These are phyloP conservation scores for Nephotettix cincticeps DNA, from an alignment of 1,140 invertebrate species.

Conservation along the genomic window DNA sequence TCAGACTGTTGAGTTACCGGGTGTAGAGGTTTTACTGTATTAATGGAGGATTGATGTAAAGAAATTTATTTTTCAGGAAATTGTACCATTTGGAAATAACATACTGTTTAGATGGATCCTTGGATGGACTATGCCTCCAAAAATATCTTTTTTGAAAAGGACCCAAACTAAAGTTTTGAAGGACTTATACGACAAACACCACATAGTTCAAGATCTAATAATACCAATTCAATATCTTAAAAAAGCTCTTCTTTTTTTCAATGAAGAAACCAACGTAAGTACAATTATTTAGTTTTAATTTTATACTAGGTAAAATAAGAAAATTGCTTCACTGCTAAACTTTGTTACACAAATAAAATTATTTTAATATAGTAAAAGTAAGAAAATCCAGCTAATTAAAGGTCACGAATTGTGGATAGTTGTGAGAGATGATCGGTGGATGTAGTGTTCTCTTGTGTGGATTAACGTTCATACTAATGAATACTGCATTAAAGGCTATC, in stretches of 20 bases:
- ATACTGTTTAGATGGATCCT: constrained; percentile 68
- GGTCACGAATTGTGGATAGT: no score
- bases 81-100: constrained; percentile 85
- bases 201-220: constrained; percentile 85
- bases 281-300: neutral
- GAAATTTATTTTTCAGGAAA: constrained; percentile 74
- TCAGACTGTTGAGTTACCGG: no score
- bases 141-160: constrained; percentile 78
- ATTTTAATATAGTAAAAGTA: no score
- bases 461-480: no score
- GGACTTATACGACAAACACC: constrained; percentile 73
- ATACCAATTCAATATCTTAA: constrained; percentile 65
- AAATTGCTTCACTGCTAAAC: no score
- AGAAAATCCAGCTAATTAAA: no score
- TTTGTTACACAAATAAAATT: no score
- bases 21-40: no score
- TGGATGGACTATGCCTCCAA: constrained; percentile 81
- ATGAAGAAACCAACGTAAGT: constrained; percentile 66
- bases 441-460: neutral
- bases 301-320: no score
- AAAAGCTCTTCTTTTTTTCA: constrained; percentile 62
- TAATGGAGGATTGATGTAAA: no score
- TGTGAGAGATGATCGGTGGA: no score
- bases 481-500: no score
- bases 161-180: constrained; percentile 74